These are phyloP conservation scores for Oeneis ivallda DNA, from an alignment of 2,888 invertebrate species.

Conservation along the genomic window DNA sequence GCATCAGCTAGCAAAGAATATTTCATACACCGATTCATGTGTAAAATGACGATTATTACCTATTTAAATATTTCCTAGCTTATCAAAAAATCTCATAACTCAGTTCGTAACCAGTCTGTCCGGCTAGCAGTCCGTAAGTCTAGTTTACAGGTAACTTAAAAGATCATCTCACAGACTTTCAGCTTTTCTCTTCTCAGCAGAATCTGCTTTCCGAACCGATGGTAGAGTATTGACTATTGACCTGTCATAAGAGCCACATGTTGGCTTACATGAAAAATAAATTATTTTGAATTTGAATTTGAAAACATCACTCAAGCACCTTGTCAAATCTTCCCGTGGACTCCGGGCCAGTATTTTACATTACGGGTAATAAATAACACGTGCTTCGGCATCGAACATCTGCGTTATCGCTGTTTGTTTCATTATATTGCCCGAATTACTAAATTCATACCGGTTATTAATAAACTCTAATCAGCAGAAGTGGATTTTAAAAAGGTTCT, in stretches of 20 bases:
- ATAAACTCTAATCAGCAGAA: background rate
- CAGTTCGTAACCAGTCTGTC: no score
- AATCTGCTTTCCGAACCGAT: no score
- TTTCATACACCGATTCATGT: no score
- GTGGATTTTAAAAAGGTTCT: background rate
- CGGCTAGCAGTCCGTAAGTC: background rate
- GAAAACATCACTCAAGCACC: background rate
- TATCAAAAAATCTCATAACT: no score
- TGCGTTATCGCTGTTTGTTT: conserved; percentile 24
- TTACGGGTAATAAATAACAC: conserved; percentile 19
- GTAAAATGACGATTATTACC: no score
- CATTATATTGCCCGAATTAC: conserved; percentile 28
- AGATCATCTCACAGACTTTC: background rate
- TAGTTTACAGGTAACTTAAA: background rate
- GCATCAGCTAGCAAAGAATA: no score
- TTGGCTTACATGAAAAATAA: no score
- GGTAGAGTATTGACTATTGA: no score
- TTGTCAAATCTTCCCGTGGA: background rate
- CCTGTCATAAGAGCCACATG: no score
- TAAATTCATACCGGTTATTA: conserved; percentile 1
- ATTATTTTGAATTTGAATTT: no score
- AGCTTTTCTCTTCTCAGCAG: no score
- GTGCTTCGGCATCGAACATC: conserved; percentile 17
- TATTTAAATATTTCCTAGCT: no score
- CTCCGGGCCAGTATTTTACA: background rate